Conservation (phyloP, 2,888 invertebrate genomes). For the Nomada flava region DNA sequence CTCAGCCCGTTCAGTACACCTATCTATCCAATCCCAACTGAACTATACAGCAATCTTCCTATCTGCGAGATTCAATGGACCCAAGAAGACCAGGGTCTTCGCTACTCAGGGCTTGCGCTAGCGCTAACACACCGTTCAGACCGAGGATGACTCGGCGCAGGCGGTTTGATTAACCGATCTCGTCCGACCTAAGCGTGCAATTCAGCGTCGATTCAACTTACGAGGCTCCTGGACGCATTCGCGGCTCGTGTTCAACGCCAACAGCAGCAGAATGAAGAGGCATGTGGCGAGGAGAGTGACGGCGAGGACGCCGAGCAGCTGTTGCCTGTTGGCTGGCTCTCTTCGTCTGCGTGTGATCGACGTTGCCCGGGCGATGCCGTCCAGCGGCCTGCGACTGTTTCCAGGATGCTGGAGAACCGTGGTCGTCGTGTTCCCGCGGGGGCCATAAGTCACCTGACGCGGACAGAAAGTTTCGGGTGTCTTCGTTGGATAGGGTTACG, state of each 20-base stretch:
- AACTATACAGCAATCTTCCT: conserved; percentile 17
- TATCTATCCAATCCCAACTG: conserved; percentile 1
- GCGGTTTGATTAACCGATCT: conserved; percentile 33
- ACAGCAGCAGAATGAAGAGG: conserved; percentile 76
- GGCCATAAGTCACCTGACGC: conserved; percentile 77
- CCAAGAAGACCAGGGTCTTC: neutral
- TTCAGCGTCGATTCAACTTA: conserved; percentile 68
- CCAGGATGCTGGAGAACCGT: conserved; percentile 72
- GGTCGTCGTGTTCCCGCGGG: conserved; percentile 76
- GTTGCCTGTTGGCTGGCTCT: conserved; percentile 74
- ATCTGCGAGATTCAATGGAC: conserved; percentile 11
- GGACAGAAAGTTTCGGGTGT: neutral
- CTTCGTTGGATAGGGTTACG: too few species aligned
- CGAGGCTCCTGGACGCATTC: conserved; percentile 75
- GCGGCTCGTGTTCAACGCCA: conserved; percentile 75
- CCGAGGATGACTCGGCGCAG: too few species aligned
- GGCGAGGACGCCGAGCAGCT: conserved; percentile 77
- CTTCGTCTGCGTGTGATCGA: conserved; percentile 76
- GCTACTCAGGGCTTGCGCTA: neutral
- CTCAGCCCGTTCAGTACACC: neutral
- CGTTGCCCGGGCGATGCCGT: conserved; percentile 72
- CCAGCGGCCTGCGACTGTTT: conserved; percentile 69
- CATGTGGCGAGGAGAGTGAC: conserved; percentile 76
- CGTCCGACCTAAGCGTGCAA: conserved; percentile 9
- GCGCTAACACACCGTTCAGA: too few species aligned